phyloP scores from a whole-genome alignment of 2,797 vertebrate species.

The Carcharodon carcharias region DNA sequence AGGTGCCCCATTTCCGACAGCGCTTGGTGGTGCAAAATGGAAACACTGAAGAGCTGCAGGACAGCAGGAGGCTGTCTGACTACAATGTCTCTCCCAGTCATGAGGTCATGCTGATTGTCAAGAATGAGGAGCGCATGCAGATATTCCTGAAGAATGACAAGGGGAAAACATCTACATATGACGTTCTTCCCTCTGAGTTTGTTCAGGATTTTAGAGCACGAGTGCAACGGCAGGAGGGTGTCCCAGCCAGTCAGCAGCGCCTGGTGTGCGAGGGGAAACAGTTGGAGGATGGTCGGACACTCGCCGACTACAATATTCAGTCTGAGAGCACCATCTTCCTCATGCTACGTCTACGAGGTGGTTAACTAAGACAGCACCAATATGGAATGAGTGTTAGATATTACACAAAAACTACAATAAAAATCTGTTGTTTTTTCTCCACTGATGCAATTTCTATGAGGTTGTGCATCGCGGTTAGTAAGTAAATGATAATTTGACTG shows the following conservation, averaged over 20 bases:
- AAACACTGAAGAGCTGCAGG: no score
- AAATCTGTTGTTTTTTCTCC: neutral
- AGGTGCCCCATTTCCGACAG: no score
- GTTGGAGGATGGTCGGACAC: slow-evolving; percentile 2
- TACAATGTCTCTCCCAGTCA: no score
- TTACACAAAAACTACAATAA: neutral
- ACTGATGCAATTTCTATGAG: neutral
- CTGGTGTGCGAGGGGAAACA: slow-evolving; percentile 26
- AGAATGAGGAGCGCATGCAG: neutral
- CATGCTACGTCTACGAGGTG: neutral
- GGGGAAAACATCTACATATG: no score
- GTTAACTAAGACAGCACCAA: neutral
- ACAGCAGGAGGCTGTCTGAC: no score
- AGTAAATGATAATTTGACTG: neutral
- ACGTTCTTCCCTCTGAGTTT: neutral
- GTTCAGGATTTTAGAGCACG: neutral
- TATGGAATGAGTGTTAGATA: neutral
- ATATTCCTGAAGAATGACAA: slow-evolving; percentile 30
- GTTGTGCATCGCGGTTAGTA: neutral
- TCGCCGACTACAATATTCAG: slow-evolving; percentile 37
- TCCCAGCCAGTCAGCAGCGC: slow-evolving; percentile 32
- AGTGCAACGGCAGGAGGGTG: neutral
- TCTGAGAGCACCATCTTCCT: slow-evolving; percentile 19
- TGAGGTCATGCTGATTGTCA: neutral
- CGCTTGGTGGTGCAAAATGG: no score